phyloP scores from a whole-genome alignment of 2,113 vertebrate species.

The Sylvietta virens region DNA sequence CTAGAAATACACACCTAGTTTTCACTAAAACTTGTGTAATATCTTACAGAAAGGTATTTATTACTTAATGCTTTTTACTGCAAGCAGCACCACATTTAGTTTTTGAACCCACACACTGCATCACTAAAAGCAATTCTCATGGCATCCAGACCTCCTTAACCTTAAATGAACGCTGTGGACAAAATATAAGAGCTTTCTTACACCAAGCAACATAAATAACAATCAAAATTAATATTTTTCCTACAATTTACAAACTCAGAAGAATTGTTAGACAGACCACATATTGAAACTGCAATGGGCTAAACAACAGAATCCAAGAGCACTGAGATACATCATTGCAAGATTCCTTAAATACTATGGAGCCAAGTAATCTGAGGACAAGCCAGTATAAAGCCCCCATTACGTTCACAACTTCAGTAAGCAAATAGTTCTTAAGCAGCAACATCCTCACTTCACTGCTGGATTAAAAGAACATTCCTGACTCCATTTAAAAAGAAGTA shows the following conservation, averaged over 20 bases:
- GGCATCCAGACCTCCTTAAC: not conserved
- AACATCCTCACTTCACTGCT: conserved; percentile 46
- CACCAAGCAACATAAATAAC: not conserved
- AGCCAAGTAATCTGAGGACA: not conserved
- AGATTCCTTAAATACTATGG: not conserved
- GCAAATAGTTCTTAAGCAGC: conserved; percentile 3
- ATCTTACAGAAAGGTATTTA: not conserved
- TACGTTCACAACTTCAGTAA: conserved; percentile 16
- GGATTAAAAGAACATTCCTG: conserved; percentile 69
- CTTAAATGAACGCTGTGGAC: not conserved
- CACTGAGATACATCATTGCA: not conserved
- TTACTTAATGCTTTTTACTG: not conserved
- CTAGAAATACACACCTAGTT: not conserved
- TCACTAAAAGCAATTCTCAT: not conserved
- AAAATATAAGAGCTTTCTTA: not conserved
- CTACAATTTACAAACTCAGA: not conserved
- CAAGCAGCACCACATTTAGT: not conserved
- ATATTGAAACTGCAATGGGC: not conserved
- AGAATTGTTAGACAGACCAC: not conserved
- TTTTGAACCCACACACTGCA: not conserved
- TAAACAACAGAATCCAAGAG: not conserved
- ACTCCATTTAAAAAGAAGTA: conserved; percentile 66
- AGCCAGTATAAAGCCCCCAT: not conserved
- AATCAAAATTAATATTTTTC: not conserved
- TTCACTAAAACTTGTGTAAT: not conserved